A percentile compares a stretch with the other conserved stretches of the same genome.
Evolutionary conservation across 2,797 vertebrate genomes (phyloP).

Genomic region (Labroides dimidiatus): DNA sequence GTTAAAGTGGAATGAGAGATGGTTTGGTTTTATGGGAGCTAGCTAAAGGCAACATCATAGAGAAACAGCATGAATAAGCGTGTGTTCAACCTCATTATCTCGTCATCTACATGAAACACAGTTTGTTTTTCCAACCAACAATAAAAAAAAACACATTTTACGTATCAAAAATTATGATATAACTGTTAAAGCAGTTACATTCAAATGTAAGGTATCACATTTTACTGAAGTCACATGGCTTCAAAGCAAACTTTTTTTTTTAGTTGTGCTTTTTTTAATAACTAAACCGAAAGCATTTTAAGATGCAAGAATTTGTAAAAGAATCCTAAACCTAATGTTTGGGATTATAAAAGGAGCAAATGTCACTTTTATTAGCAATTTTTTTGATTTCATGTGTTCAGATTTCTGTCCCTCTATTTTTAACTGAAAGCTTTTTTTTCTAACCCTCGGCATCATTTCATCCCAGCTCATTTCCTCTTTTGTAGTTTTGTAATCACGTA

Average conservation of each 20-base stretch:
- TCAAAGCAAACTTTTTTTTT: slow-evolving; percentile 9
- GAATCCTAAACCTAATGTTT: not conserved
- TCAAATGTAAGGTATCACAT: not conserved
- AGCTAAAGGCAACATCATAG: slow-evolving; percentile 43
- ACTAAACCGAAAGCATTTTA: too few relatives aligned
- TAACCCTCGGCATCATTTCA: not conserved
- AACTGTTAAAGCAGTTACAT: slow-evolving; percentile 5
- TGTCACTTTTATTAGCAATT: not conserved
- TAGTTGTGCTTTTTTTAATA: too few relatives aligned
- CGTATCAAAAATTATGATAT: slow-evolving; percentile 8
- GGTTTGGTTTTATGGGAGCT: slow-evolving; percentile 44
- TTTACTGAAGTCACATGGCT: not conserved
- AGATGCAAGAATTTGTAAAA: not conserved
- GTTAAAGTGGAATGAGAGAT: slow-evolving; percentile 44
- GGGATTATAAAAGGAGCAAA: too few relatives aligned
- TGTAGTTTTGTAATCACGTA: not conserved
- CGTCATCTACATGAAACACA: not conserved
- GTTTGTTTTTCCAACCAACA: not conserved
- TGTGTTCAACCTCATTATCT: slow-evolving; percentile 11
- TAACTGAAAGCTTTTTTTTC: slow-evolving; percentile 2
- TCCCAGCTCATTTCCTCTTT: not conserved
- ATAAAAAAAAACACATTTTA: slow-evolving; percentile 7
- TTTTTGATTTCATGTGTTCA: not conserved
- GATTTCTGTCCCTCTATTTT: not conserved
- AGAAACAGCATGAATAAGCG: slow-evolving; percentile 36